phyloP scores from a whole-genome alignment of 2,113 vertebrate species.

The Apus apus region DNA sequence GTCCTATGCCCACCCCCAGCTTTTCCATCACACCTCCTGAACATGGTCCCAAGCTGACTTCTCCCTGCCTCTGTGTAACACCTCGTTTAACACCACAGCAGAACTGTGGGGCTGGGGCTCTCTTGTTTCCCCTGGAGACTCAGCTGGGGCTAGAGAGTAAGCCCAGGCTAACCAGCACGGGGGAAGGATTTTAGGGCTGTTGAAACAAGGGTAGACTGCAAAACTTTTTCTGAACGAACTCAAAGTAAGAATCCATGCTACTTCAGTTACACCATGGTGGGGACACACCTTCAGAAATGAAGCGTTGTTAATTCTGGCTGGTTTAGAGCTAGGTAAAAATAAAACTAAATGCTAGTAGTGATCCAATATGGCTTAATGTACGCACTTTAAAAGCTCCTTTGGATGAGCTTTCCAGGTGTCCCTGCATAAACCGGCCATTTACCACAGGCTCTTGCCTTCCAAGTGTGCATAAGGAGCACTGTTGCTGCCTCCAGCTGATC shows the following conservation, averaged over 20 bases:
- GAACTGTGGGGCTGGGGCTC: background rate
- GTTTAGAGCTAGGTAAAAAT: background rate
- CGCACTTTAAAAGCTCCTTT: background rate
- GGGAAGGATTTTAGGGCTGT: background rate
- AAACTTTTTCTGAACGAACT: background rate
- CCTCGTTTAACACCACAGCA: background rate
- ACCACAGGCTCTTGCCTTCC: background rate
- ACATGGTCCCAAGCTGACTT: background rate
- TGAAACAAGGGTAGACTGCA: background rate
- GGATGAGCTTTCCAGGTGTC: background rate
- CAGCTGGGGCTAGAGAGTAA: background rate
- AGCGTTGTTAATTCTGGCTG: background rate
- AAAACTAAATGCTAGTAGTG: background rate
- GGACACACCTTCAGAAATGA: background rate
- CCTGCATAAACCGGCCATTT: background rate
- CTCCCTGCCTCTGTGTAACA: background rate
- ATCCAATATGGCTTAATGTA: background rate
- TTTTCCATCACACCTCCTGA: background rate
- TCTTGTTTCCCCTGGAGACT: background rate
- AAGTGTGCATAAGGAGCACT: background rate
- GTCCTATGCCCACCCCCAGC: accelerated
- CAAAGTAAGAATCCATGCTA: background rate
- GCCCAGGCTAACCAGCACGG: background rate
- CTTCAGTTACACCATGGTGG: background rate
- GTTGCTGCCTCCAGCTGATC: background rate